Percentiles rank a stretch among this genome's conserved stretches.
Evolutionary conservation across 2,797 vertebrate species (phyloP).

Genomic region (Rallus crepitans): DNA sequence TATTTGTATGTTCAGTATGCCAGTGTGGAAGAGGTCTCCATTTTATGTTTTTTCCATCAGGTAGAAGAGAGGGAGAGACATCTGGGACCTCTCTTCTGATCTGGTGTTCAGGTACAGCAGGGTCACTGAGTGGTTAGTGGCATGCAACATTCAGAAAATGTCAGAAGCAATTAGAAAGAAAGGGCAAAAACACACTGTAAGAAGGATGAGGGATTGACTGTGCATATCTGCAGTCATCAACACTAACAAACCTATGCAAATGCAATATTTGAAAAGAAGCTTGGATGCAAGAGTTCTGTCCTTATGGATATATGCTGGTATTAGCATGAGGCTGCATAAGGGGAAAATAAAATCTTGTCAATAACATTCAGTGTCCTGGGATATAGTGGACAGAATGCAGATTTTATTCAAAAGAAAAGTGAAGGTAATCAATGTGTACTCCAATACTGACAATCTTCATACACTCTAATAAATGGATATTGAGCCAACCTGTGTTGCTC

Average conservation of each 20-base stretch:
- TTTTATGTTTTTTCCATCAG: background rate
- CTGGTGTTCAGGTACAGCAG: background rate
- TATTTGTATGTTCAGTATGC: background rate
- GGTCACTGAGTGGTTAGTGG: background rate
- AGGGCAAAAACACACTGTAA: background rate
- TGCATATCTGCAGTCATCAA: background rate
- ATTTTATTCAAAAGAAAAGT: background rate
- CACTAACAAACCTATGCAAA: background rate
- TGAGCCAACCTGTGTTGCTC: background rate
- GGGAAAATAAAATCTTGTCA: background rate
- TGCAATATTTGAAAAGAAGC: background rate
- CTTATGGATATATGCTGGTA: background rate
- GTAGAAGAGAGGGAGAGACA: background rate
- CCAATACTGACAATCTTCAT: background rate
- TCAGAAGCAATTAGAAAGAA: background rate
- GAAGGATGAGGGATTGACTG: background rate
- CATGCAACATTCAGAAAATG: background rate
- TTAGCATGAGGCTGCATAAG: background rate
- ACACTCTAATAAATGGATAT: background rate
- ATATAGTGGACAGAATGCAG: background rate
- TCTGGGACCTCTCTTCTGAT: background rate
- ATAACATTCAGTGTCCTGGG: background rate
- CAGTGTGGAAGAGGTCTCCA: background rate
- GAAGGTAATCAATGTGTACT: background rate
- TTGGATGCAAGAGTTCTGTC: background rate